These are phyloP conservation scores for Stegastes partitus DNA, from an alignment of 2,113 vertebrate species.

Conservation along the genomic window DNA sequence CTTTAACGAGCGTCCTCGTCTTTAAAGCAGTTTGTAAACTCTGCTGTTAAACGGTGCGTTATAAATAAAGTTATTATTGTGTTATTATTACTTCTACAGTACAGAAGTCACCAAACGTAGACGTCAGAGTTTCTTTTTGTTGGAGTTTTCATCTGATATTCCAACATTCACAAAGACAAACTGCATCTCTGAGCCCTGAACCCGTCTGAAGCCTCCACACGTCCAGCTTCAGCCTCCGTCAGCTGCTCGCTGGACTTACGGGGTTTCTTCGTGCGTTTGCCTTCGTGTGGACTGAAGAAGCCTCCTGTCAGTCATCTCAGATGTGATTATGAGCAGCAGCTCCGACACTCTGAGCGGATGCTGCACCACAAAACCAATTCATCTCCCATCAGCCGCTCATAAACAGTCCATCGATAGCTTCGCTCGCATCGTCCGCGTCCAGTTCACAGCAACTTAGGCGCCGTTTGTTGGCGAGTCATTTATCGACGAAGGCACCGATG, in stretches of 20 bases:
- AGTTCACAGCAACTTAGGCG: slow-evolving; percentile 32
- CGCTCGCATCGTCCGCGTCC: slow-evolving; percentile 37
- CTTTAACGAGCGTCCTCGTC: no score
- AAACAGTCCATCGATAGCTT: slow-evolving; percentile 73
- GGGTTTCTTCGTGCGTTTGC: neutral
- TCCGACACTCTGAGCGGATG: slow-evolving; percentile 55
- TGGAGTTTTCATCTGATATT: no score
- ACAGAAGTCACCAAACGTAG: no score
- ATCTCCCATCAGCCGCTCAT: slow-evolving; percentile 73
- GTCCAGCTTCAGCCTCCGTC: neutral
- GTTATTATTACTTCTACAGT: no score
- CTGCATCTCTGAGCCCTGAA: no score
- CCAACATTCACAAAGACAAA: no score
- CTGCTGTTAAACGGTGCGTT: no score
- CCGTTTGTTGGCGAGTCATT: slow-evolving; percentile 61
- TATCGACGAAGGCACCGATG: slow-evolving; percentile 63
- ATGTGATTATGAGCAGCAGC: slow-evolving; percentile 65
- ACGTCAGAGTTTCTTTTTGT: no score
- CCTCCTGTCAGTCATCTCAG: slow-evolving; percentile 65
- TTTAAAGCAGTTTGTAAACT: no score
- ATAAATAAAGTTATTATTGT: no score
- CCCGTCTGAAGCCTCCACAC: no score
- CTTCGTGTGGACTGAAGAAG: neutral
- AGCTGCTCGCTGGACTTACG: neutral
- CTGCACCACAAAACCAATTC: slow-evolving; percentile 72